Conservation (phyloP, 23 tunicate genomes). For the Phallusia fumigata region DNA sequence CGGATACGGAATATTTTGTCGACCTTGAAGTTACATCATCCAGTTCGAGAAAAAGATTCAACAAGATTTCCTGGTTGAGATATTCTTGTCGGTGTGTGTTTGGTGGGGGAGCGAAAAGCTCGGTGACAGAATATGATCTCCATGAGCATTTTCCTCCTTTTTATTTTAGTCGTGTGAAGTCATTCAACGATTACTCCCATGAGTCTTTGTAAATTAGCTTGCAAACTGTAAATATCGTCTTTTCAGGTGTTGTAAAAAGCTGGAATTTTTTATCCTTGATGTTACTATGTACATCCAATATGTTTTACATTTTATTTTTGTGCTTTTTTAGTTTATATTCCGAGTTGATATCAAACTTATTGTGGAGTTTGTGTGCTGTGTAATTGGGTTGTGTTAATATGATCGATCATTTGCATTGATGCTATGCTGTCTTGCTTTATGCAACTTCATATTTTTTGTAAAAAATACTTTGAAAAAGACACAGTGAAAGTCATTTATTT, state of each 20-base stretch:
- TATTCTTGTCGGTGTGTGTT: slow-evolving; percentile 30
- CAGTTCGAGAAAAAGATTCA: slow-evolving; percentile 21
- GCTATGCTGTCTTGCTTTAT: no score
- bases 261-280: no score
- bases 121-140: slow-evolving; percentile 11
- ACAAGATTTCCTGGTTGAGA: slow-evolving; percentile 42
- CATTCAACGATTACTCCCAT: slow-evolving; percentile 20
- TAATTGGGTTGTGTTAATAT: no score
- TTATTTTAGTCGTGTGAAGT: slow-evolving; percentile 50
- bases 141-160: slow-evolving; percentile 45
- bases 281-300: no score
- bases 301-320: no score
- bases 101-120: slow-evolving; percentile 9
- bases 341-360: no score
- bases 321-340: no score
- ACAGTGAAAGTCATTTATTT: no score
- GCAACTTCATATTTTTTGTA: no score
- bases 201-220: not conserved
- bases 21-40: slow-evolving; percentile 46
- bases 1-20: slow-evolving; percentile 36
- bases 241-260: not conserved
- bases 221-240: not conserved
- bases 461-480: no score
- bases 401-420: no score
- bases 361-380: no score